A percentile compares a stretch with the other conserved stretches of the same genome.
These are phyloP conservation scores for Campylomormyrus numenius DNA, from an alignment of 2,113 vertebrate genomes.

Conservation along the genomic window DNA sequence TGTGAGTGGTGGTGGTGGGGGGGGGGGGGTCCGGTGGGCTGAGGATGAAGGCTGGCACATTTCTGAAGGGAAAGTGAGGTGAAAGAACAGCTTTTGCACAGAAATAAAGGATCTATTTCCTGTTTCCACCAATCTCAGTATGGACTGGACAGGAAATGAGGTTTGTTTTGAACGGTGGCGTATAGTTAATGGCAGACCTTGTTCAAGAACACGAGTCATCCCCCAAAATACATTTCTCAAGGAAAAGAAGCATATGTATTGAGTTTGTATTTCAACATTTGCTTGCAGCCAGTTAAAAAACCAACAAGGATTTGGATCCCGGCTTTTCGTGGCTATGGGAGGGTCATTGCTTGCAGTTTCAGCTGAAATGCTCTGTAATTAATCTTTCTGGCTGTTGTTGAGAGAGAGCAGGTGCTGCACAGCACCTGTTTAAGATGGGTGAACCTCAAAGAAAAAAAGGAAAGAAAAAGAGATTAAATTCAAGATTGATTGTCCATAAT, in stretches of 20 bases:
- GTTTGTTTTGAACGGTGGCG: not conserved
- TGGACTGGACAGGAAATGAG: not conserved
- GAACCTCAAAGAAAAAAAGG: not conserved
- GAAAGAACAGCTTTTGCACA: not conserved
- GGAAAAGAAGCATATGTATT: not conserved
- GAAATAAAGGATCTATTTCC: not conserved
- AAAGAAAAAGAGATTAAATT: not conserved
- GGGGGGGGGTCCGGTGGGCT: not conserved
- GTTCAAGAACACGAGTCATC: not conserved
- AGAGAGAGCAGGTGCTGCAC: not conserved
- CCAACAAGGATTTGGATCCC: not conserved
- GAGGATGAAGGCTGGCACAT: too few relatives aligned
- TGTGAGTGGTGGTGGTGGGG: not conserved
- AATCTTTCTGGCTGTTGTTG: not conserved
- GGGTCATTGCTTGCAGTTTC: not conserved
- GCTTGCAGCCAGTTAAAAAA: not conserved
- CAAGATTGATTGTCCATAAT: not conserved
- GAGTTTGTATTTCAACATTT: not conserved
- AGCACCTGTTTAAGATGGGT: not conserved
- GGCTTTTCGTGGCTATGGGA: not conserved
- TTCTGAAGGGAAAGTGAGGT: not conserved
- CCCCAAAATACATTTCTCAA: not conserved
- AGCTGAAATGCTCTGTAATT: not conserved
- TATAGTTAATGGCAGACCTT: not conserved
- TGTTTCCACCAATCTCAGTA: not conserved